Base-by-base conservation (phyloP, 2,113 vertebrate genomes). In the Nothobranchius furzeri region DNA sequence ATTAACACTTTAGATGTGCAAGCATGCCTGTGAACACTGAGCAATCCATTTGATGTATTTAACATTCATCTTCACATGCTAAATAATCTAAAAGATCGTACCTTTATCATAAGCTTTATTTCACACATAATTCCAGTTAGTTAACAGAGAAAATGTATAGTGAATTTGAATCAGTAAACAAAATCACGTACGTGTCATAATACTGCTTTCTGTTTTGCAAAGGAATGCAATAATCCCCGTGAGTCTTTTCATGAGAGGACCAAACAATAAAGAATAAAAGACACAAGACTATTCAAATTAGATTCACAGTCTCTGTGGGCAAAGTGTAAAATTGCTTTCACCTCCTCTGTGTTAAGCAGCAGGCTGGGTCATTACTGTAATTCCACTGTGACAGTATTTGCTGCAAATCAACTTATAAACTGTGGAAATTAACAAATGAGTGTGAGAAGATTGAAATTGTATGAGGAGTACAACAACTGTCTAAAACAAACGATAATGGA, bases 251-350 rank as follows among this genome's bases (percentile, higher is more conserved):
- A 84, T 84, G 84, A 87, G 86, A 71, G 69, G 71, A 37, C 78
- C 64, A 76, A 84, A 90, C 78, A 87, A 90, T 82, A 89, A 87
- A 14, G 37, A 81, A 87, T 60, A 84, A 72, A 75, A 85, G 70
- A 55, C 79, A 76, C 20, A 60, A 55, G 63, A 52, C 80, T 73
- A 72, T 81, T 90, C 60, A 85, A 82, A 90, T 89, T 86, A 81
- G 79, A 87, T 82, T 86, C 67, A 43, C 40, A 56, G 83, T 90
- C 85, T 90, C 88, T 84, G 64, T 49, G 81, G 89, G 74, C 73
- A 68, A 62, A 77, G 83, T 85, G 74, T 83, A 89, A 92, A 92
- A 92, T 68, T 90, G 87, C 86, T 90, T 91, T 90, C 75, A 85
- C 83, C 87, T 85, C 74, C 52, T 80, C 68, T 61, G 75, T 81